Evolutionary conservation across 2,113 vertebrate genomes (phyloP), one percentile per base, ranked within the genome.

Genomic region (Chloropsis cyanopogon): DNA sequence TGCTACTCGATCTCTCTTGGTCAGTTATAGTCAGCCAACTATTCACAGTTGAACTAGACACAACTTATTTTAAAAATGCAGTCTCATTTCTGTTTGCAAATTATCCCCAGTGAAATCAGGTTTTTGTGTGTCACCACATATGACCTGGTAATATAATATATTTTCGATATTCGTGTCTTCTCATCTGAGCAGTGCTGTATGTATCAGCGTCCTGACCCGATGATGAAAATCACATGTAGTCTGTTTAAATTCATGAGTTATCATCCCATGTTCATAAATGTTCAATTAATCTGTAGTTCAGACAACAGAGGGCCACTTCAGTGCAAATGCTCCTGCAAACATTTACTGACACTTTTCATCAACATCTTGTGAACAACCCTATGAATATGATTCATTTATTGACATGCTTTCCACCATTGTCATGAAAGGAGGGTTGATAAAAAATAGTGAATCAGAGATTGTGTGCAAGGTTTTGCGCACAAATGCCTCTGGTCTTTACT

Each of bases 21-120:
- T 15, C 42, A 60, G 87, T 70, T 94, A 85, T 87, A 93, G 39
- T 60, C 68, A 50, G 37, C 33, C 50, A 88, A 86, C 78, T 93
- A 81, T 83, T 88, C 79, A 70, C 59, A 64, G 82, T 86, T 93
- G 64, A 94, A 86, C 64, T 81, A 92, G 82, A 92, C 68, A 88
- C 39, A 93, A 94, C 64, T 77, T 85, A 92, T 66, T 83, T 93
- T 0, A 92, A 95, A 95, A 94, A 93, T 90, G 72, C 37, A 64
- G 63, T 24, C 22, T 31, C 54, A 80, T 88, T 93, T 88, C 75
- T 93, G 44, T 86, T 95, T 88, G 47, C 20, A 93, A 82, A 83
- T 90, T 70, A 83, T 57, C 21, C 57, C 14, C 2, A 37, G 1
- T 14, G 19, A 72, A 91, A 53, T 39, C 25, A 59, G 16, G 3